Percentiles rank a stretch among this genome's conserved stretches.
phyloP scores from a whole-genome alignment of 2,113 vertebrate species.

The Lethenteron reissneri region DNA sequence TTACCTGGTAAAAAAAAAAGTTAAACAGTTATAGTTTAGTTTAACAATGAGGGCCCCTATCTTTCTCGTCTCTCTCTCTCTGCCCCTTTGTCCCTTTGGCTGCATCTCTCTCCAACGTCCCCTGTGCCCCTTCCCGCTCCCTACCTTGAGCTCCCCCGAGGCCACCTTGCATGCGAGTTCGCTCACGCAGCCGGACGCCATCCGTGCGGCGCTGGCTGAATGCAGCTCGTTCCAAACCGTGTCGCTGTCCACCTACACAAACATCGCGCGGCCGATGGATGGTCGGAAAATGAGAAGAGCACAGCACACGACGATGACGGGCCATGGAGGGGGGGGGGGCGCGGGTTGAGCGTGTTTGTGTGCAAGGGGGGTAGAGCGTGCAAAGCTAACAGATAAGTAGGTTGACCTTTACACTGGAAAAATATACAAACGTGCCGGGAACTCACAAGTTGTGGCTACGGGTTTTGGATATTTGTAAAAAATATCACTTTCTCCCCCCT shows the following conservation, averaged over 20 bases:
- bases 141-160: constrained; percentile 55
- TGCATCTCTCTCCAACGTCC: background rate
- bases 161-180: constrained; percentile 71
- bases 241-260: constrained; percentile 59
- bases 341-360: background rate
- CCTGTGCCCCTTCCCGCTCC: constrained; percentile 9
- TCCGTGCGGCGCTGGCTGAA: constrained; percentile 56
- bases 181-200: constrained; percentile 51
- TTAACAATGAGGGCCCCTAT: background rate
- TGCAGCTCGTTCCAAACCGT: constrained; percentile 84
- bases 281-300: background rate
- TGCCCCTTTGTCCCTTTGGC: background rate
- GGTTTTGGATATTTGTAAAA: too few species aligned
- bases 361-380: background rate
- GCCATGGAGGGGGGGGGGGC: background rate
- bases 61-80: background rate
- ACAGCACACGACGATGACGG: background rate
- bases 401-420: background rate
- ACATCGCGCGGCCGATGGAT: background rate
- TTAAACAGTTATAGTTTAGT: too few species aligned
- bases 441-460: background rate
- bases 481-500: too few species aligned
- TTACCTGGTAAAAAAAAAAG: too few species aligned
- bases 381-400: background rate
- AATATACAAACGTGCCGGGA: background rate